Percentiles rank a stretch among this genome's conserved stretches.
Conservation (phyloP, 1,140 invertebrate genomes). For the Nymphalis io region DNA sequence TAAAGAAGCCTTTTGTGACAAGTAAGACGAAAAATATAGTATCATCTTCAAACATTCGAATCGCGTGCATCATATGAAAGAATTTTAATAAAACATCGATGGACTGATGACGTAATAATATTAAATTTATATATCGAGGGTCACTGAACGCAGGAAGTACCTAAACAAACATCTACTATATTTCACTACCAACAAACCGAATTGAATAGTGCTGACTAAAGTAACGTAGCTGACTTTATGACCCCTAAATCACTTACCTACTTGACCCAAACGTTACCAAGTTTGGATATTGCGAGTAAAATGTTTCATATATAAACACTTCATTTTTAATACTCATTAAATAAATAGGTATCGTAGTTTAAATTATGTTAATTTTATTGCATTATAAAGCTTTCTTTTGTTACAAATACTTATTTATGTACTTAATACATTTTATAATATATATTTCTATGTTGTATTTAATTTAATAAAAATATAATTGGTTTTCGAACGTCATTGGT, state of each 20-base stretch:
- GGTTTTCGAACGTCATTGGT: too few relatives aligned
- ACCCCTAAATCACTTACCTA: constrained; percentile 66
- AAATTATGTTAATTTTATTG: too few relatives aligned
- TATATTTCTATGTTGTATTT: too few relatives aligned
- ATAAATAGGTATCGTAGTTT: too few relatives aligned
- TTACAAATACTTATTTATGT: too few relatives aligned
- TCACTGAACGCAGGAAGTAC: not conserved
- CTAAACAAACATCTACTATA: constrained; percentile 38
- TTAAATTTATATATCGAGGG: constrained; percentile 3
- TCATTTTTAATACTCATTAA: not conserved
- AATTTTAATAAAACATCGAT: not conserved
- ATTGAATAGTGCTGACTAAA: constrained; percentile 61
- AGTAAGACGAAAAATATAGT: too few relatives aligned
- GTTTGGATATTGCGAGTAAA: constrained; percentile 21
- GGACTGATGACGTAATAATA: not conserved
- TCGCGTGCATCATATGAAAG: too few relatives aligned
- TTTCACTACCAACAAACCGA: constrained; percentile 46
- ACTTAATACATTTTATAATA: too few relatives aligned
- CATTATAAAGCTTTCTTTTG: too few relatives aligned
- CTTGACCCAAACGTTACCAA: constrained; percentile 64
- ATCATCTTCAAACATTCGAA: too few relatives aligned
- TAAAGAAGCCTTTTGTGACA: too few relatives aligned
- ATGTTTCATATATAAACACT: not conserved
- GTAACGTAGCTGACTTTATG: constrained; percentile 59
- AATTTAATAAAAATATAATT: too few relatives aligned